Evolutionary conservation across 2,797 vertebrate genomes (phyloP), one percentile per base, ranked within the genome.

Genomic region (Pelobates cultripes): DNA sequence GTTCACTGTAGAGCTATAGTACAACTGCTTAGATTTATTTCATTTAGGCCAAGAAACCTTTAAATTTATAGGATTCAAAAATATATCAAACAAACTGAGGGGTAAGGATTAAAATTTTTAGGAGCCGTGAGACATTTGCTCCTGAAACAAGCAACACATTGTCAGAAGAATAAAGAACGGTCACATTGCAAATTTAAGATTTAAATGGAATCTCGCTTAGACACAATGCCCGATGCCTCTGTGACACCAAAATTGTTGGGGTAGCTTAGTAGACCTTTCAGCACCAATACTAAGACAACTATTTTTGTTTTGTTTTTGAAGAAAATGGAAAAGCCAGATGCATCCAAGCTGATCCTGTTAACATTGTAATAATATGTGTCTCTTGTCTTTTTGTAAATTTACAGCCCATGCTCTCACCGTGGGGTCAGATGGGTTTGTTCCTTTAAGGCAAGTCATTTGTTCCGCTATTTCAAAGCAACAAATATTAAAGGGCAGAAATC

Each of bases 361-460:
- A 88, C 85, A 79, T 87, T 88, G 91, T 77, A 91, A 85, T 90
- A 89, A 90, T 80, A 83, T 85, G 85, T 86, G 84, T 87, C 86
- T 75, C 75, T 79, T 75, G 88, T 86, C 82, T 83, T 88, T 88
- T 70, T 47, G 82, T 86, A 87, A 90, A 90, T 85, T 88, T 84
- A 45, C 83, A 86, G 43, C 70, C 82, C 74, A 55, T 42, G 61
- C 73, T 87, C 83, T 84, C 71, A 5, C 80, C 79, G 84, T 70
- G 41, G 81, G 85, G 87, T 87, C 87, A 91, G 87, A 91, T 45
- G 77, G 53, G 85, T 88, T 90, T 88, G 86, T 87, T 87, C 87
- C 82, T 87, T 86, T 76, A 85, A 87, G 79, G 73, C 85, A 83
- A 69, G 81, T 73, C 74, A 68, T 88, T 87, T 90, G 80, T 85